A percentile compares a stretch with the other conserved stretches of the same genome.
Conservation (phyloP, 2,797 vertebrate species). For the Tenualosa thibaudeaui region DNA sequence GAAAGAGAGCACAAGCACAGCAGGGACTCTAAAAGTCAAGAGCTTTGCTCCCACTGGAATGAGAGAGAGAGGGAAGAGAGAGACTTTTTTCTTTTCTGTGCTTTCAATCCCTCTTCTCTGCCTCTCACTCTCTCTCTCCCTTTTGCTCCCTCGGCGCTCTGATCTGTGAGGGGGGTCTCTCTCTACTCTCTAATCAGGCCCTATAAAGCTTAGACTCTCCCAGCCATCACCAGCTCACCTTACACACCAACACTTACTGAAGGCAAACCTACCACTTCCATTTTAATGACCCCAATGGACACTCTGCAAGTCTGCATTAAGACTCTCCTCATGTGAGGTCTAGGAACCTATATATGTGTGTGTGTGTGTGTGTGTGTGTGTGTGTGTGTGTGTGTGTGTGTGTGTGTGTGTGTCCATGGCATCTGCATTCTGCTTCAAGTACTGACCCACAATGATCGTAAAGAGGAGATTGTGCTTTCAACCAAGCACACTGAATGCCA, state of each 20-base stretch:
- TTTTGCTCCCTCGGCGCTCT: background rate
- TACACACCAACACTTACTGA: background rate
- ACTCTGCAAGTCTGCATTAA: background rate
- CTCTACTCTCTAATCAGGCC: background rate
- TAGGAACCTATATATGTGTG: background rate
- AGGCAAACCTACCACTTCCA: background rate
- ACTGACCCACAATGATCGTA: background rate
- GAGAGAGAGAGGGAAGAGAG: background rate
- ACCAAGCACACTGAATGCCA: background rate
- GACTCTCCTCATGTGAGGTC: background rate
- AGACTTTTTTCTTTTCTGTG: background rate
- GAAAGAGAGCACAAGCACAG: background rate
- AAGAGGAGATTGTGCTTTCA: background rate
- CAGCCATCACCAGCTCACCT: background rate
- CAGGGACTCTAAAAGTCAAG: too few relatives aligned
- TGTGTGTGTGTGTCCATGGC: background rate
- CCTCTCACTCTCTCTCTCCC: background rate
- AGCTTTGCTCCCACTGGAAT: too few relatives aligned
- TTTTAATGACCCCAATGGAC: background rate
- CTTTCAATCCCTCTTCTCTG: background rate
- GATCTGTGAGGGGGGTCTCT: constrained; percentile 8
- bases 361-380: background rate
- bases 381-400: background rate
- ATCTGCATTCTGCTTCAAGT: background rate
- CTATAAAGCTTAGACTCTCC: background rate